Conservation (phyloP, 2,888 invertebrate species). For the Xestia c-nigrum region DNA sequence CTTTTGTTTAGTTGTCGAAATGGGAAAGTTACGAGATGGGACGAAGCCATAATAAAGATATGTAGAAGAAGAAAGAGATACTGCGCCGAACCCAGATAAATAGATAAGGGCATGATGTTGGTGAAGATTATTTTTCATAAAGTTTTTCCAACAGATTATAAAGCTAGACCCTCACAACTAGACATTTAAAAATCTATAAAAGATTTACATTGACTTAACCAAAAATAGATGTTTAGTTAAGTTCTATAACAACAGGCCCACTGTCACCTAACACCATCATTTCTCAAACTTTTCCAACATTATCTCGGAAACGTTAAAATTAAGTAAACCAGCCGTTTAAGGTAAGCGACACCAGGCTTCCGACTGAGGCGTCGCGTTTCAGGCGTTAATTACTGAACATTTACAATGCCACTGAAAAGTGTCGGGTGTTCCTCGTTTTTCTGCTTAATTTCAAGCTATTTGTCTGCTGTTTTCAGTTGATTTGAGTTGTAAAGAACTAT, state of each 20-base stretch:
- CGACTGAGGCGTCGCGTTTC: slow-evolving; percentile 53
- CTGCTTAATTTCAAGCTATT: slow-evolving; percentile 49
- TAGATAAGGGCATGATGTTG: neutral
- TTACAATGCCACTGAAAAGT: slow-evolving; percentile 51
- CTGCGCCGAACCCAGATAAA: neutral
- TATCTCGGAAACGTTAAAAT: slow-evolving; percentile 38
- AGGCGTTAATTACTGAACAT: slow-evolving; percentile 62
- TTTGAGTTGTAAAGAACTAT: slow-evolving; percentile 1
- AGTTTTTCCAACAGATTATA: neutral
- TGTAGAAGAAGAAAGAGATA: neutral
- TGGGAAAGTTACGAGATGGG: no score
- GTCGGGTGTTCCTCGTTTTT: slow-evolving; percentile 43
- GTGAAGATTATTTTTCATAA: neutral
- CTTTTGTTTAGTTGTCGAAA: no score
- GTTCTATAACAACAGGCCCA: neutral
- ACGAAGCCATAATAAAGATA: neutral
- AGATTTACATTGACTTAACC: neutral
- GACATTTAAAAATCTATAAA: neutral
- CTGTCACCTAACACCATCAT: slow-evolving; percentile 6
- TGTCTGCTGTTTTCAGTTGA: slow-evolving; percentile 23
- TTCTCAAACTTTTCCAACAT: slow-evolving; percentile 41
- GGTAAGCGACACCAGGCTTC: slow-evolving; percentile 60
- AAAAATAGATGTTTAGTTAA: neutral
- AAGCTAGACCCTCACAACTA: neutral
- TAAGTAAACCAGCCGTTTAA: slow-evolving; percentile 60